These are phyloP conservation scores for Macropus fuliginosus DNA, from an alignment of 2,797 vertebrate species.

Conservation along the genomic window DNA sequence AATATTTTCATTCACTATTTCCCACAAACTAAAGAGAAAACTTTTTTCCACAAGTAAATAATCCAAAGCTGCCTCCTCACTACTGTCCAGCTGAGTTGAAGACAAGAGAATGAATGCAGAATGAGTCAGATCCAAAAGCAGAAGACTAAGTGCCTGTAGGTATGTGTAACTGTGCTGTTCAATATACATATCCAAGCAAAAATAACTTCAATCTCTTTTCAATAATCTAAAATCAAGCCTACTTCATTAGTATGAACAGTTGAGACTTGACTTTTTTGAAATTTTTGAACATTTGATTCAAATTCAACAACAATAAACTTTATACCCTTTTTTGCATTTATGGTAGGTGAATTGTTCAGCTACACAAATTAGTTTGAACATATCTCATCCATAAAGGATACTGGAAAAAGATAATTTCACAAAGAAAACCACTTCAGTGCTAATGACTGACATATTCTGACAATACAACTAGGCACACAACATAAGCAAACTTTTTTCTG, in stretches of 20 bases:
- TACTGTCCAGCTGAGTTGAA: background rate
- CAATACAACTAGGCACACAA: background rate
- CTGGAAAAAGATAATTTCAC: conserved; percentile 5
- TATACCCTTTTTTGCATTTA: conserved; percentile 8
- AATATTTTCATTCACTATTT: conserved; percentile 29
- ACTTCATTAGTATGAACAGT: background rate
- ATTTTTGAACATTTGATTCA: conserved; percentile 34
- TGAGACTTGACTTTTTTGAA: background rate
- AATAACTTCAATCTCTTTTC: background rate
- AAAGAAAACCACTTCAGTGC: conserved; percentile 29
- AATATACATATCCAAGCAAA: background rate
- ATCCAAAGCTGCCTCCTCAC: background rate
- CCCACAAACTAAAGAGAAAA: conserved; percentile 11
- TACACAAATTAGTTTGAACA: background rate
- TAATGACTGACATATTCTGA: conserved; percentile 6
- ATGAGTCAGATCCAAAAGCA: background rate
- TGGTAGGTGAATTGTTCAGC: background rate
- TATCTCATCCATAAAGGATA: conserved; percentile 23
- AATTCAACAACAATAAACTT: conserved; percentile 10
- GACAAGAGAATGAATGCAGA: background rate
- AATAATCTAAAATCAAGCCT: conserved; percentile 38
- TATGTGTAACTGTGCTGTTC: background rate
- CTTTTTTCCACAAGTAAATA: background rate
- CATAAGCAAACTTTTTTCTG: background rate
- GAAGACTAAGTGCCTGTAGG: fast-evolving